These are phyloP conservation scores for Ectemnius cavifrons DNA, from an alignment of 2,888 invertebrate genomes.

Conservation along the genomic window DNA sequence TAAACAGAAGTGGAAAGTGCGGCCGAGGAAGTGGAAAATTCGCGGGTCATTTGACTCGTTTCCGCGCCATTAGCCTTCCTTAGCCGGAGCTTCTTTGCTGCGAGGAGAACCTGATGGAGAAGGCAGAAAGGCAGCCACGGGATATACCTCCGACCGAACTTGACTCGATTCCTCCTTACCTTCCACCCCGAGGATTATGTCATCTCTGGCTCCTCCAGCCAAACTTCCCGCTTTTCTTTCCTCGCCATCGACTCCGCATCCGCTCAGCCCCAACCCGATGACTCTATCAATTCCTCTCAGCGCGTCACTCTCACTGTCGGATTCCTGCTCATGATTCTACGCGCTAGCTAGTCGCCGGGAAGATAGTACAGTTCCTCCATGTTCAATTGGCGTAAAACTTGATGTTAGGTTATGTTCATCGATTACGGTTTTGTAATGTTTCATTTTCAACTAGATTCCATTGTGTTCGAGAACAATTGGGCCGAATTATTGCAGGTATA, in stretches of 20 bases:
- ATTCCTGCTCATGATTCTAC: no score
- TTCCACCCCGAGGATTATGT: constrained; percentile 65
- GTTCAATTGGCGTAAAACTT: no score
- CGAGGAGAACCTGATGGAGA: background rate
- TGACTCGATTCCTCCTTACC: constrained; percentile 67
- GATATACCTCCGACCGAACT: constrained; percentile 31
- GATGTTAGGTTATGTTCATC: no score
- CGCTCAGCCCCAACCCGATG: constrained; percentile 15
- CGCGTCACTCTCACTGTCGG: no score
- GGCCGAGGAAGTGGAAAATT: constrained; percentile 66
- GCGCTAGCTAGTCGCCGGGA: no score
- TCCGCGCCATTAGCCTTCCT: constrained; percentile 77
- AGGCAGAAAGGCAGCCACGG: constrained; percentile 2
- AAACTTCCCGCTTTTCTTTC: constrained; percentile 52
- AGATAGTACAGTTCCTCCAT: no score
- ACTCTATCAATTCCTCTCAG: no score
- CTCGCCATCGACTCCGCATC: constrained; percentile 44
- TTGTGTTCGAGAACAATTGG: no score
- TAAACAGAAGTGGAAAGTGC: constrained; percentile 68
- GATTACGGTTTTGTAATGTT: no score
- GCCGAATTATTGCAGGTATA: no score
- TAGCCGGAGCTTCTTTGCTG: constrained; percentile 59
- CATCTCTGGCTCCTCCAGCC: constrained; percentile 44
- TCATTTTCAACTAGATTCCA: no score
- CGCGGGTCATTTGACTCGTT: constrained; percentile 77